Evolutionary conservation across 2,797 vertebrate species (phyloP).

Genomic region (Harpagifer antarcticus): DNA sequence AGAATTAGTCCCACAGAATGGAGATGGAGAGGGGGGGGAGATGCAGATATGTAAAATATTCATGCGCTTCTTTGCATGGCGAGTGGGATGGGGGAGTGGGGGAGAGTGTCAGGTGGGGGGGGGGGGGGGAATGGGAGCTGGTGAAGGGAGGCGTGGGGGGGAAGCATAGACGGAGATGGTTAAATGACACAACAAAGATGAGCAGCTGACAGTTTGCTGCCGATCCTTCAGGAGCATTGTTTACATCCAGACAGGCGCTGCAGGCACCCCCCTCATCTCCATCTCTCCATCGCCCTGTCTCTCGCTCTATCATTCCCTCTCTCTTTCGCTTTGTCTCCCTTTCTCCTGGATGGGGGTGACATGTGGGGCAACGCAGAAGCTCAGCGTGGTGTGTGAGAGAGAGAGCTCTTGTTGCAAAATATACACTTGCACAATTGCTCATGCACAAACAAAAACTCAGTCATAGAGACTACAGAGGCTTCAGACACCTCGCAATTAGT

Average conservation of each 20-base stretch:
- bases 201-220: slow-evolving; percentile 94
- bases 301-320: slow-evolving; percentile 76
- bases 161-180: slow-evolving; percentile 77
- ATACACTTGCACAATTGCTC: slow-evolving; percentile 56
- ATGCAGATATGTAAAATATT: slow-evolving; percentile 99
- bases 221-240: slow-evolving; percentile 94
- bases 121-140: slow-evolving; percentile 41
- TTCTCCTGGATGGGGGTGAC: slow-evolving; percentile 81
- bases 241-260: slow-evolving; percentile 94
- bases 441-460: slow-evolving; percentile 42
- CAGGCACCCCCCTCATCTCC: slow-evolving; percentile 86
- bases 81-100: slow-evolving; percentile 70
- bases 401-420: slow-evolving; percentile 60
- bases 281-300: slow-evolving; percentile 79
- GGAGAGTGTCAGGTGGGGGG: slow-evolving; percentile 65
- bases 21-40: slow-evolving; percentile 74
- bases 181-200: slow-evolving; percentile 99
- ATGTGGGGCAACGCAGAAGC: slow-evolving; percentile 76
- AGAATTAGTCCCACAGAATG: slow-evolving; percentile 98
- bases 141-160: slow-evolving; percentile 46
- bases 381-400: slow-evolving; percentile 51
- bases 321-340: slow-evolving; percentile 81
- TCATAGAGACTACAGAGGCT: slow-evolving; percentile 20
- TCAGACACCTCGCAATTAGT: slow-evolving; percentile 56
- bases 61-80: slow-evolving; percentile 89